Evolutionary conservation across 2,888 invertebrate genomes (phyloP).

Genomic region (Platypus cylindrus): DNA sequence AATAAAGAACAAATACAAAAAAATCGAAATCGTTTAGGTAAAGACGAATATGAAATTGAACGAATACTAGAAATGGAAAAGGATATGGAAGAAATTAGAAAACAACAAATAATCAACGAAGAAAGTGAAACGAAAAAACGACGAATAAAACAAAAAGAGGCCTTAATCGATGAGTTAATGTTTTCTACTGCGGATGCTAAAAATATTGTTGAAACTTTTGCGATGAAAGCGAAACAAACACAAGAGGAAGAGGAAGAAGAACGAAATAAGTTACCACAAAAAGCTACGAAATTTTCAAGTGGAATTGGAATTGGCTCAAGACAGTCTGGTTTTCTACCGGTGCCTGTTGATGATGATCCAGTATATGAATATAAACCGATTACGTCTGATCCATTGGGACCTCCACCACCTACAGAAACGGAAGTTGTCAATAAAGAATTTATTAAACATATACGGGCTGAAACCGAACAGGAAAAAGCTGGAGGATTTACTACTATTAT

Average conservation of each 20-base stretch:
- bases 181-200: constrained; percentile 83
- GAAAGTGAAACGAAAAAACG: constrained; percentile 61
- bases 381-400: constrained; percentile 55
- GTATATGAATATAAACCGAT: constrained; percentile 55
- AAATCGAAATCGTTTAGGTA: constrained; percentile 61
- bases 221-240: constrained; percentile 48
- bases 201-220: constrained; percentile 73
- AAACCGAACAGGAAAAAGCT: constrained; percentile 63
- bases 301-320: constrained; percentile 71
- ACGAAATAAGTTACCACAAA: constrained; percentile 31
- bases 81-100: constrained; percentile 59
- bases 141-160: constrained; percentile 78
- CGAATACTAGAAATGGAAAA: constrained; percentile 73
- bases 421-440: constrained; percentile 58
- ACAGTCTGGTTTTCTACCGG: constrained; percentile 48
- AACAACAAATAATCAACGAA: constrained; percentile 57
- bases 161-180: constrained; percentile 90
- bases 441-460: constrained; percentile 59
- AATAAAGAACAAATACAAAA: constrained; percentile 75
- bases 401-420: constrained; percentile 49
- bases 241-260: constrained; percentile 41
- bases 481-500: constrained; percentile 77
- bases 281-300: constrained; percentile 66
- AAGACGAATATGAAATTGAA: constrained; percentile 79
- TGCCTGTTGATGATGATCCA: constrained; percentile 67